These are phyloP conservation scores for Bothrops alternatus DNA, from an alignment of 2,797 vertebrate genomes.

Conservation along the genomic window DNA sequence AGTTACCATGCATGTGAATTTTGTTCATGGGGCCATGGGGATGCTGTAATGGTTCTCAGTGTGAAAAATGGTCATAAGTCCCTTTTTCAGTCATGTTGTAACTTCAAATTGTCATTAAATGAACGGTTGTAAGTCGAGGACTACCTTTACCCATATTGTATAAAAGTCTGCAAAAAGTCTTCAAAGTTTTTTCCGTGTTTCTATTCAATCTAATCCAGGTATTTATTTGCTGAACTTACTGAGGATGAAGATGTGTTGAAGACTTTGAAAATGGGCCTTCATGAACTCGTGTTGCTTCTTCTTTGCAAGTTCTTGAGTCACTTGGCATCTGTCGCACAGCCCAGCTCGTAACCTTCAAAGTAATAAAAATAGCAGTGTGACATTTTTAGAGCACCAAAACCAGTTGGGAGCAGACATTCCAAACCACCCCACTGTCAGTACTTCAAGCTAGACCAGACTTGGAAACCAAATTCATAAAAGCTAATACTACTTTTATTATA, in stretches of 20 bases:
- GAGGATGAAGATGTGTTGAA: slow-evolving; percentile 87
- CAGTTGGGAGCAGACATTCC: not conserved
- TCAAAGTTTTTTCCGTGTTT: not conserved
- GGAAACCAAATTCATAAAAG: not conserved
- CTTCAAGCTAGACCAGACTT: not conserved
- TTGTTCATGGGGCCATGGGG: too few species aligned
- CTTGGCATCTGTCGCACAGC: slow-evolving; percentile 92
- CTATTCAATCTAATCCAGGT: not conserved
- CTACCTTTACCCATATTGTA: not conserved
- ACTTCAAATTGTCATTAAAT: too few species aligned
- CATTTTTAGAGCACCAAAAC: not conserved
- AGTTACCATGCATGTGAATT: too few species aligned
- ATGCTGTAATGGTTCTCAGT: too few species aligned
- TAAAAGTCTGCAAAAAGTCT: not conserved
- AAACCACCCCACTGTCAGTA: not conserved
- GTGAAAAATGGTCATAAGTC: too few species aligned
- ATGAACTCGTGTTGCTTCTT: slow-evolving; percentile 89
- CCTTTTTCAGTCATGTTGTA: too few species aligned
- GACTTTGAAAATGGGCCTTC: slow-evolving; percentile 82
- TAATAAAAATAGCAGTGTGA: not conserved
- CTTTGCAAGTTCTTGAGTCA: slow-evolving; percentile 92
- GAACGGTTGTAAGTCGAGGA: too few species aligned
- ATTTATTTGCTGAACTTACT: slow-evolving; percentile 67
- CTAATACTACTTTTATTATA: not conserved
- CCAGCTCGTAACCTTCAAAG: slow-evolving; percentile 85